Conservation (phyloP, 2,113 vertebrate genomes). For the Alligator sinensis region DNA sequence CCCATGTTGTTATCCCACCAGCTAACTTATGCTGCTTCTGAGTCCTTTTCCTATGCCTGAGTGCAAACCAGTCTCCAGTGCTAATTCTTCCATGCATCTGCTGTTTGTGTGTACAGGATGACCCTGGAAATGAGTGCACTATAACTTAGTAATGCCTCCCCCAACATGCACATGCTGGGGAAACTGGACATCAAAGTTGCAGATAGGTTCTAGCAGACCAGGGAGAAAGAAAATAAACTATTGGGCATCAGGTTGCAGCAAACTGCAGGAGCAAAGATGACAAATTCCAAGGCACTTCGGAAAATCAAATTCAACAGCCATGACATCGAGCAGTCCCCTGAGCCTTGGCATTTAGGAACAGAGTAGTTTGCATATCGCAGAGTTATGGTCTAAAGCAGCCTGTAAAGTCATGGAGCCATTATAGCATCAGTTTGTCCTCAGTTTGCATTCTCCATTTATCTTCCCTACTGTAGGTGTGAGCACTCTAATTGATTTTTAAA, state of each 20-base stretch:
- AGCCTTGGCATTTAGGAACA: constrained; percentile 13
- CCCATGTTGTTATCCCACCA: background rate
- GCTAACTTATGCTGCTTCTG: background rate
- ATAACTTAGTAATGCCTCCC: too few relatives aligned
- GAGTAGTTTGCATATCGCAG: constrained; percentile 51
- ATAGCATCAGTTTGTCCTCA: constrained; percentile 15
- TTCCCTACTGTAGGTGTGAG: background rate
- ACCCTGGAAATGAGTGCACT: too few relatives aligned
- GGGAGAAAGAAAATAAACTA: background rate
- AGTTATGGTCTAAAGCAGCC: background rate
- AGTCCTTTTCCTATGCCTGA: background rate
- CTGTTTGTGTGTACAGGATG: background rate
- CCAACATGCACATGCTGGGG: background rate
- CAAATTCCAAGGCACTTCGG: background rate
- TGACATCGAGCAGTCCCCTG: constrained; percentile 25
- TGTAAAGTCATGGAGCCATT: background rate
- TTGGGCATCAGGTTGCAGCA: background rate
- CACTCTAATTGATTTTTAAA: background rate
- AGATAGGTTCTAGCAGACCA: background rate
- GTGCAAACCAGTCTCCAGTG: background rate
- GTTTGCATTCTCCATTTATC: constrained; percentile 7
- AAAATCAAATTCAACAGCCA: fast-evolving
- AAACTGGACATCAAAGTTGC: background rate
- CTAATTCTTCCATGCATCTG: background rate
- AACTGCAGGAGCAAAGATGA: background rate